Percentiles rank a stretch among this genome's conserved stretches.
phyloP scores from a whole-genome alignment of 2,888 invertebrate species.

The Caenorhabditis doughertyi region DNA sequence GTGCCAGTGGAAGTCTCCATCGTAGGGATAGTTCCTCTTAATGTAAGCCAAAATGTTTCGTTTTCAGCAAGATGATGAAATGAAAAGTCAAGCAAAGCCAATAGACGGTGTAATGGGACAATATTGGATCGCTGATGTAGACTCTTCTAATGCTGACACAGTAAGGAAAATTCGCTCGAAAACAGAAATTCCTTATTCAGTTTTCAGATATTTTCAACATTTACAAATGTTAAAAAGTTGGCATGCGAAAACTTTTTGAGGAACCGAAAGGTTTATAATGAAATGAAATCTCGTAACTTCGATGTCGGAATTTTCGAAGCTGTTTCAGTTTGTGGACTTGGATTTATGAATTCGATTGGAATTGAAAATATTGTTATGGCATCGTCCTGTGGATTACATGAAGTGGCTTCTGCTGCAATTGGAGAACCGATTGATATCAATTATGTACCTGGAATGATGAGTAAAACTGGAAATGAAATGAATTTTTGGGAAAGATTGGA shows the following conservation, averaged over 20 bases:
- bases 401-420: too few species aligned
- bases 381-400: too few species aligned
- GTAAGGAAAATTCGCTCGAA: background rate
- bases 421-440: too few species aligned
- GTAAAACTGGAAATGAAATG: too few species aligned
- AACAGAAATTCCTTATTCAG: background rate
- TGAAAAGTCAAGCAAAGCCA: background rate
- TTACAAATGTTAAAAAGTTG: background rate
- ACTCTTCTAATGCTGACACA: background rate
- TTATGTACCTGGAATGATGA: too few species aligned
- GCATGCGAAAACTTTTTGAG: conserved; percentile 34
- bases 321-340: conserved; percentile 29
- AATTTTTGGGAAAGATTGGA: too few species aligned
- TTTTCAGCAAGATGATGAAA: conserved; percentile 20
- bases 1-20: too few species aligned
- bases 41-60: background rate
- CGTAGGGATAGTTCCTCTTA: background rate
- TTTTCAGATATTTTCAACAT: conserved; percentile 27
- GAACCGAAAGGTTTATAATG: conserved; percentile 2
- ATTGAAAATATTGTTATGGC: too few species aligned
- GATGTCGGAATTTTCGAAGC: conserved; percentile 49
- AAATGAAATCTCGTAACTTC: conserved; percentile 27
- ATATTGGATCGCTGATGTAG: conserved; percentile 5
- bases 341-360: conserved; percentile 9
- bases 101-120: background rate